Evolutionary conservation across 2,888 invertebrate genomes (phyloP), one percentile per base, ranked within the genome.

Genomic region (Polylopha cassiicola): DNA sequence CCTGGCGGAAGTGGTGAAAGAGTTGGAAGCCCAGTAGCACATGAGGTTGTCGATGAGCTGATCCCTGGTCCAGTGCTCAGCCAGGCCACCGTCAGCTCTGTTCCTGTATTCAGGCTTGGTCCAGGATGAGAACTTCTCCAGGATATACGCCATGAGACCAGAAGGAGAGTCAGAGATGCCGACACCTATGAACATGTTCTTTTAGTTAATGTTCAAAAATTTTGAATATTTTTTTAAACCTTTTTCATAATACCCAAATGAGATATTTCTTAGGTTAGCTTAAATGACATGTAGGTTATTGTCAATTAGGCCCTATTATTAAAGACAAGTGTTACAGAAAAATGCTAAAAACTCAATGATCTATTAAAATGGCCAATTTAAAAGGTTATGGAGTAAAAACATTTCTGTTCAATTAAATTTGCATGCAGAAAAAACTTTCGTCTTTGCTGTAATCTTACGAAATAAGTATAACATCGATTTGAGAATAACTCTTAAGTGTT

Each of bases 91-190:
- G 53, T 92, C 90, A 0, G 77, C 65, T n/a, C 22, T 13, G 1
- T 2, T n/a, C 11, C 16, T 48, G 60, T 47, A 48, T 3, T 26
- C 38, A 1, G 22, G 30, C 0, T 90, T 87, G 0, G 91, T 92
- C 89, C 91, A 91, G 0, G 88, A 87, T n/a, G 90, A 89, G 68
- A 93, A 92, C 66, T 93, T 92, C 62, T 95, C 93, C 32, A 96
- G 65, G 39, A 95, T 90, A 54, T 95, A 96, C 0, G 92, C 92
- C 0, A 94, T 92, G 20, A 96, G 78, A 10, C 94, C 95, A 2
- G 89, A 82, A 0, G 96, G 96, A 0, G 94, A 93, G 53, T 94
- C 92, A 9, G 87, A 78, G 17, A 96, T 67, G 0, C 81, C 91
- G 3, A 87, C 81, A 10, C 92, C 92, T 89, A 50, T 3, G 31